Base-by-base conservation (phyloP, 1,140 invertebrate genomes). In the Pemphigus obesinymphae region DNA sequence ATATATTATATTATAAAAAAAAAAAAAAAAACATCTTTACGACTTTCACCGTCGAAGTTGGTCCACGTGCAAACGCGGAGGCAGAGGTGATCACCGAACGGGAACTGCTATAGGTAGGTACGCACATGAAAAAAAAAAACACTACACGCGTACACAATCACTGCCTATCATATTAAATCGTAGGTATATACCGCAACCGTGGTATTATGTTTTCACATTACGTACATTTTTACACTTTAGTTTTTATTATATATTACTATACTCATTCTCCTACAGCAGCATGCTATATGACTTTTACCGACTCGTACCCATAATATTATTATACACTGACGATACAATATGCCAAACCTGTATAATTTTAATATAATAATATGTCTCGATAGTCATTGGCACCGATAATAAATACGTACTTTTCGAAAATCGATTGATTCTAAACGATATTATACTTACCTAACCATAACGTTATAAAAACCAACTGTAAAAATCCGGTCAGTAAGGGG, bases 1-100 rank as follows among this genome's bases (percentile, higher is more conserved):
- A n/a, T n/a, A n/a, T n/a, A n/a, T n/a, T n/a, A n/a, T n/a, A 40
- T 40, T 40, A 40, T 40, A 40, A 23, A 66, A 34, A 26, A 23
- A 10, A 6, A 58, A 23, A 66, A 31, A 66, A 34, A 34, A 20
- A 66, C 63, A 40, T 40, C 34, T 20, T 4, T 40, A 20, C 23
- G 20, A 68, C 63, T 68, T 68, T 68, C 63, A 68, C 63, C 63
- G 63, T 3, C 63, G 11, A 68, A 68, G 63, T 68, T 40, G 63
- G 63, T 68, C 63, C 63, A 68, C 63, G 34, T 20, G 63, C 23
- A 23, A 3, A 20, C 34, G n/a, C 63, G 34, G 63, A n/a, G 34
- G 63, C 63, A 40, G 63, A 68, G 63, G 63, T 68, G 40, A 10
- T 34, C 63, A 68, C n/a, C n/a, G n/a, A n/a, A 43, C 63, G 63